phyloP scores from a whole-genome alignment of 2,113 vertebrate species.

The Oreamnos americanus region DNA sequence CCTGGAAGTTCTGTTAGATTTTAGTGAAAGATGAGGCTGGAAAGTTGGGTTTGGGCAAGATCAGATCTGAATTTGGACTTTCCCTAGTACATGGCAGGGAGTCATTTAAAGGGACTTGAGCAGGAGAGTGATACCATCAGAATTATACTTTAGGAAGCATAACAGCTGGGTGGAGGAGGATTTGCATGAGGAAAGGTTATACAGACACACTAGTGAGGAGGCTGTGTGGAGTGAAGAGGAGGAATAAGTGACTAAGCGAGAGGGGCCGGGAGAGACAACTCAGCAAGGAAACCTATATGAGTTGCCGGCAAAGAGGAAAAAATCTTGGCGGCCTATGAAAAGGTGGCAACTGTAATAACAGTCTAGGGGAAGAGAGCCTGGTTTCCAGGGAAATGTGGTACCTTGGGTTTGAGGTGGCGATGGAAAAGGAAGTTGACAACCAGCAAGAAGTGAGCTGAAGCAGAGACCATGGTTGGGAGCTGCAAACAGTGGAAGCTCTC shows the following conservation, averaged over 20 bases:
- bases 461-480: not conserved
- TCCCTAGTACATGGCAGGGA: constrained; percentile 14
- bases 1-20: not conserved
- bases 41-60: constrained; percentile 42
- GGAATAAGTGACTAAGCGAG: constrained; percentile 13
- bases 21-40: constrained; percentile 1
- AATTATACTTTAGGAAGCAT: constrained; percentile 46
- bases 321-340: not conserved
- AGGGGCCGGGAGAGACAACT: not conserved
- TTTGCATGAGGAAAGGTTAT: constrained; percentile 25
- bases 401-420: not conserved
- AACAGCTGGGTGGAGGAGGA: constrained; percentile 41
- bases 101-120: constrained; percentile 37
- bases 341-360: not conserved
- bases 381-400: not conserved
- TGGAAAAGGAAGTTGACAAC: not conserved
- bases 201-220: constrained; percentile 34
- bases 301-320: not conserved
- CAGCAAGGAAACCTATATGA: not conserved
- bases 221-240: constrained; percentile 1
- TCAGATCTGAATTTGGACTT: not conserved
- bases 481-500: not conserved
- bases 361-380: not conserved
- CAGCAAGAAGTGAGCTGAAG: not conserved
- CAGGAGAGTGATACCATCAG: constrained; percentile 20